Percentiles rank a stretch among this genome's conserved stretches.
Conservation (phyloP, 2,797 vertebrate species). For the Streptopelia turtur region DNA sequence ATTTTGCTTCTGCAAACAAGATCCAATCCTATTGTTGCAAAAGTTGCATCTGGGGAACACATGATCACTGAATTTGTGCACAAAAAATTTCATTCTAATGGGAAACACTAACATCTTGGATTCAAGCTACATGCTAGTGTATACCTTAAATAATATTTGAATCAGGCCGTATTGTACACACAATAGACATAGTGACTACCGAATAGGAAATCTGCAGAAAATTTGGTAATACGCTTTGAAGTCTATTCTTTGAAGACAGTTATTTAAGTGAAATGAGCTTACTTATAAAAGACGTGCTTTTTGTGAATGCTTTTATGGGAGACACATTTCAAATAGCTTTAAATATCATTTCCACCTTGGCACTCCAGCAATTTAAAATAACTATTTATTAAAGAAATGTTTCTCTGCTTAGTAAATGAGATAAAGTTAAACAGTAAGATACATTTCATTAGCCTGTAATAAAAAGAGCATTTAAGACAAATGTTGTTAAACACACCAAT, state of each 20-base stretch:
- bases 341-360: constrained; percentile 72
- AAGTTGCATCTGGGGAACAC: constrained; percentile 55
- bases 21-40: neutral
- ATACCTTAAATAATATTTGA: constrained; percentile 68
- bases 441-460: constrained; percentile 58
- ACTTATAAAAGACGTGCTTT: constrained; percentile 66
- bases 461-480: constrained; percentile 56
- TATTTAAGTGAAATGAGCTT: constrained; percentile 66
- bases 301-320: constrained; percentile 59
- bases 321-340: constrained; percentile 72
- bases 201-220: constrained; percentile 73
- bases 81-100: constrained; percentile 31
- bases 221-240: constrained; percentile 73
- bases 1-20: neutral
- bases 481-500: constrained; percentile 49
- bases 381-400: constrained; percentile 73
- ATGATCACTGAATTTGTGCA: constrained; percentile 46
- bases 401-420: constrained; percentile 62
- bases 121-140: constrained; percentile 38
- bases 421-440: constrained; percentile 70
- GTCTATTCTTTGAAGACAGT: constrained; percentile 75
- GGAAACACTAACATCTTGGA: constrained; percentile 51
- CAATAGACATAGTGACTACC: constrained; percentile 67
- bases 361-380: constrained; percentile 70
- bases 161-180: constrained; percentile 39